These are phyloP conservation scores for Pheosia gnoma DNA, from an alignment of 2,888 invertebrate genomes.

Conservation along the genomic window DNA sequence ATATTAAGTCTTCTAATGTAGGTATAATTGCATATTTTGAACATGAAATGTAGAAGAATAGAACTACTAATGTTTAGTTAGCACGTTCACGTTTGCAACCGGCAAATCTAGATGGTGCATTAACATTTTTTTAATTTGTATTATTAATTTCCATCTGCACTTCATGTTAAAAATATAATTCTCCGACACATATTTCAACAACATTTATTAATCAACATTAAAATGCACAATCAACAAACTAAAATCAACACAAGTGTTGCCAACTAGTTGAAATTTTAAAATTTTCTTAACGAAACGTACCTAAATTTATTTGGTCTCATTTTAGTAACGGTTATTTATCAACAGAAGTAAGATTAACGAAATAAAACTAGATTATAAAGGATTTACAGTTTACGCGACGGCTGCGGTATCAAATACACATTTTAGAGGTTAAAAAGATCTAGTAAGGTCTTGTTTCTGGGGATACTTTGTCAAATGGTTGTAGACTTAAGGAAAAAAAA, in stretches of 20 bases:
- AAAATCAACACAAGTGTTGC: slow-evolving; percentile 65
- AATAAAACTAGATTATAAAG: slow-evolving; percentile 39
- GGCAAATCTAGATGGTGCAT: too few species aligned
- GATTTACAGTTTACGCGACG: slow-evolving; percentile 23
- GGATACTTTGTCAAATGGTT: not conserved
- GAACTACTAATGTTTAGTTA: too few species aligned
- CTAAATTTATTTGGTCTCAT: slow-evolving; percentile 83
- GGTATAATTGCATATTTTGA: slow-evolving; percentile 10
- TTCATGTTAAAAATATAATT: slow-evolving; percentile 35
- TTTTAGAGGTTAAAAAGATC: slow-evolving; percentile 9
- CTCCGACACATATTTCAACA: slow-evolving; percentile 54
- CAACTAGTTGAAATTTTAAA: slow-evolving; percentile 59
- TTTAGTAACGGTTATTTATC: slow-evolving; percentile 74
- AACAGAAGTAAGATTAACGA: slow-evolving; percentile 56
- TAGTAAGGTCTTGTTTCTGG: not conserved
- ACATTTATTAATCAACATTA: slow-evolving; percentile 70
- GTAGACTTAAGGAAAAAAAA: too few species aligned
- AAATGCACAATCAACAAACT: slow-evolving; percentile 78
- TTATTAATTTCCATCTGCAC: not conserved
- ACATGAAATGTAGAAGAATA: slow-evolving; percentile 17
- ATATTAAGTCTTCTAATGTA: slow-evolving; percentile 14
- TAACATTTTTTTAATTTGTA: too few species aligned
- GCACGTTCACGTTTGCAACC: too few species aligned
- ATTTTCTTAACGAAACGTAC: slow-evolving; percentile 63
- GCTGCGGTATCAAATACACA: slow-evolving; percentile 8